phyloP scores from a whole-genome alignment of 2,888 invertebrate species.

The Rhingia campestris region DNA sequence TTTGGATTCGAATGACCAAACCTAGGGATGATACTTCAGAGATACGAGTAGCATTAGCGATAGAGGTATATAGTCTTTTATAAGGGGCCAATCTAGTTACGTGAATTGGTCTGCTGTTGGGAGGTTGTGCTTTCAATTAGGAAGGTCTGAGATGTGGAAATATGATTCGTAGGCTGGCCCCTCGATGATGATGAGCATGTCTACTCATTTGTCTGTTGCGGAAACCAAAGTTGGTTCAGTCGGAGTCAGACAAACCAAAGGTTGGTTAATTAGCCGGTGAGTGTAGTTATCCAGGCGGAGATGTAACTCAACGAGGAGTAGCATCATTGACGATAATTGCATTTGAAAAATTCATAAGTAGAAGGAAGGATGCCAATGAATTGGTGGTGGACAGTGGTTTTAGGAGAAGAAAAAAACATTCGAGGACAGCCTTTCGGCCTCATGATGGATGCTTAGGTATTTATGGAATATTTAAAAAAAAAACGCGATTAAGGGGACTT shows the following conservation, averaged over 20 bases:
- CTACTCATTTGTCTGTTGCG: neutral
- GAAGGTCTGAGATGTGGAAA: slow-evolving; percentile 6
- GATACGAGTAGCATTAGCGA: neutral
- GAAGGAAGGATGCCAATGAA: neutral
- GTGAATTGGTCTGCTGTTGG: slow-evolving; percentile 14
- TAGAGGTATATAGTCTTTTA: too few relatives aligned
- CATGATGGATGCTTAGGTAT: slow-evolving; percentile 19
- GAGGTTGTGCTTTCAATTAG: slow-evolving; percentile 39
- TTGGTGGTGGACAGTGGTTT: slow-evolving; percentile 1
- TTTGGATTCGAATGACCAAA: slow-evolving; percentile 22
- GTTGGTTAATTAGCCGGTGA: slow-evolving; percentile 20
- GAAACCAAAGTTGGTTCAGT: slow-evolving; percentile 6
- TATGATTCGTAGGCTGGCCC: slow-evolving; percentile 1
- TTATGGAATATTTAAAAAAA: slow-evolving; percentile 36
- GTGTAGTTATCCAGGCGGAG: neutral
- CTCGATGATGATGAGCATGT: neutral
- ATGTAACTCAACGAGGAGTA: neutral
- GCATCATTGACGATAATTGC: slow-evolving; percentile 16
- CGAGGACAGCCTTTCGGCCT: neutral
- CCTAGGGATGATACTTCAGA: slow-evolving; percentile 10
- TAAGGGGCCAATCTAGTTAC: slow-evolving; percentile 28
- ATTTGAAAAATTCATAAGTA: slow-evolving; percentile 32
- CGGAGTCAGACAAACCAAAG: neutral
- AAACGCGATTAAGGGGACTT: too few relatives aligned
- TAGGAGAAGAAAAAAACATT: neutral